phyloP scores from a whole-genome alignment of 2,797 vertebrate species.

The Bradypodion pumilum region DNA sequence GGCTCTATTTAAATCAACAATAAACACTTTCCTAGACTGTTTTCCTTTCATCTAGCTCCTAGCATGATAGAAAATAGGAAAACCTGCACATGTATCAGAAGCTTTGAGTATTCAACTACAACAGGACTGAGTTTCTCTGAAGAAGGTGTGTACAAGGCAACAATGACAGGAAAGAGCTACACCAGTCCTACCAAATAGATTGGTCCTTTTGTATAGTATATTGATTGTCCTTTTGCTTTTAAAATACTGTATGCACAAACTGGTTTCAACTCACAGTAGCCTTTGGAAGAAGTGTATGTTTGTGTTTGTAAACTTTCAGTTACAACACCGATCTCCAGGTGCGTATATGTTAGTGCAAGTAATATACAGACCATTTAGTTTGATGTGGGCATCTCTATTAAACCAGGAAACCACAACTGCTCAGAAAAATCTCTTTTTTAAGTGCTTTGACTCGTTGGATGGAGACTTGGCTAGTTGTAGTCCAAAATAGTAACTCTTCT shows the following conservation, averaged over 20 bases:
- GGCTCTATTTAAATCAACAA: not conserved
- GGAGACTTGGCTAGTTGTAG: not conserved
- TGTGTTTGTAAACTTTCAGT: slow-evolving; percentile 23
- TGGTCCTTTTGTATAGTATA: slow-evolving; percentile 27
- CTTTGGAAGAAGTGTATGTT: not conserved
- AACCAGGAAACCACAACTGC: not conserved
- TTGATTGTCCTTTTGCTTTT: slow-evolving; percentile 11
- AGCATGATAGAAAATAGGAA: not conserved
- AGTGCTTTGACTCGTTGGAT: not conserved
- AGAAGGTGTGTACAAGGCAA: not conserved
- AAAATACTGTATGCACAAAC: slow-evolving; percentile 6
- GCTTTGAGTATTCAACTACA: not conserved
- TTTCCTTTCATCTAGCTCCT: not conserved
- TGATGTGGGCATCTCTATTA: not conserved
- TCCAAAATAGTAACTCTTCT: not conserved
- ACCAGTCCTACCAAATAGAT: not conserved
- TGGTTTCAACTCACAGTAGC: slow-evolving; percentile 14
- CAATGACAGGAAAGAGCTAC: not conserved
- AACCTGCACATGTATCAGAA: not conserved
- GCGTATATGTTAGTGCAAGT: not conserved
- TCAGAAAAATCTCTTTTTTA: not conserved
- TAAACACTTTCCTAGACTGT: not conserved
- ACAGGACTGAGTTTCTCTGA: too few relatives aligned
- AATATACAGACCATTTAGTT: not conserved
- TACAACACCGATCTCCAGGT: too few relatives aligned